Percentiles rank a stretch among this genome's conserved stretches.
These are phyloP conservation scores for Aviceda subcristata DNA, from an alignment of 2,113 vertebrate genomes.

Conservation along the genomic window DNA sequence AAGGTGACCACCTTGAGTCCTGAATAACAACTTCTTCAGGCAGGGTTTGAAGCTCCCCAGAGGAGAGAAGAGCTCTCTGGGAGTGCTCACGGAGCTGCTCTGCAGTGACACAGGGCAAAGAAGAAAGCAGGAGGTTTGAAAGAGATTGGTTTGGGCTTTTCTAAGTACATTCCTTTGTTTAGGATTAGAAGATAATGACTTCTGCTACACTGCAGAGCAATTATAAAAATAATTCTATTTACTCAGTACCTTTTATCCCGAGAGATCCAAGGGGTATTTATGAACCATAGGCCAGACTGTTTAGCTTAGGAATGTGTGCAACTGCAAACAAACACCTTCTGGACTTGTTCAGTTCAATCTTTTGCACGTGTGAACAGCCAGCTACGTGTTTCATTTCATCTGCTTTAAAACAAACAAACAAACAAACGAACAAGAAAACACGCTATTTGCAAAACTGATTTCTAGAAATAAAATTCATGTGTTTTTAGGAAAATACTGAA, in stretches of 20 bases:
- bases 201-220: not conserved
- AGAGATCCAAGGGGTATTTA: constrained; percentile 9
- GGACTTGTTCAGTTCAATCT: not conserved
- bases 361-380: not conserved
- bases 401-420: not conserved
- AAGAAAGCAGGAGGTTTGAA: not conserved
- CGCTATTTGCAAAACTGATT: not conserved
- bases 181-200: not conserved
- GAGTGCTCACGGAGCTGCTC: not conserved
- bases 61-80: not conserved
- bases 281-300: not conserved
- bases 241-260: constrained; percentile 11
- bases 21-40: not conserved
- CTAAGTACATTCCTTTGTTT: not conserved
- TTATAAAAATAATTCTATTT: constrained; percentile 12
- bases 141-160: not conserved
- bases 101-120: not conserved
- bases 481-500: not conserved
- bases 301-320: not conserved
- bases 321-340: not conserved
- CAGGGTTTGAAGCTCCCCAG: not conserved
- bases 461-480: not conserved
- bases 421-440: not conserved
- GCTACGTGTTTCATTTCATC: not conserved
- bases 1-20: not conserved